Conservation (phyloP, 2,113 vertebrate species). For the Poeciliopsis retropinna region DNA sequence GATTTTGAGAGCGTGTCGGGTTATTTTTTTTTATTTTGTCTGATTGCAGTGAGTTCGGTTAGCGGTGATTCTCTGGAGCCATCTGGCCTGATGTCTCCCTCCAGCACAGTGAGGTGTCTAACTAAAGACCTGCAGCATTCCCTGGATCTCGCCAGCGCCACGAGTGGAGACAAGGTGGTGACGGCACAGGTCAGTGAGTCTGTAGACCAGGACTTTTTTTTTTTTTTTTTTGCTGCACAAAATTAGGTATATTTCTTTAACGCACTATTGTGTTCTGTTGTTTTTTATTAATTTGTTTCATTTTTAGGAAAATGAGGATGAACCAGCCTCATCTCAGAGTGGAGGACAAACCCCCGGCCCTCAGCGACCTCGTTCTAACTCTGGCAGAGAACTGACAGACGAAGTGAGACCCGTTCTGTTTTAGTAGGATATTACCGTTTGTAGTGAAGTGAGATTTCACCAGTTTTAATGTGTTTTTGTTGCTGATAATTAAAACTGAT, state of each 20-base stretch:
- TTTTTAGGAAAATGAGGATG: slow-evolving; percentile 92
- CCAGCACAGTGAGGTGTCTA: slow-evolving; percentile 82
- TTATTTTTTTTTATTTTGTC: slow-evolving; percentile 11
- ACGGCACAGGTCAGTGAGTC: slow-evolving; percentile 89
- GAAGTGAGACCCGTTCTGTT: slow-evolving; percentile 81
- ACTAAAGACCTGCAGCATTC: slow-evolving; percentile 94
- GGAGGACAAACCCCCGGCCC: slow-evolving; percentile 86
- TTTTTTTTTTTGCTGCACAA: neutral
- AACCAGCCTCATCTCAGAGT: slow-evolving; percentile 73
- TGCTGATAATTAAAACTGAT: too few relatives aligned
- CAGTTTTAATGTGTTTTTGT: too few relatives aligned
- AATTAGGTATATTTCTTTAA: neutral
- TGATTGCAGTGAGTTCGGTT: slow-evolving; percentile 60
- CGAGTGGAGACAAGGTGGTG: slow-evolving; percentile 96
- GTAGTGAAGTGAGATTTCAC: neutral
- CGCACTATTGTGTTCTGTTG: neutral
- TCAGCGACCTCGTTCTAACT: slow-evolving; percentile 95
- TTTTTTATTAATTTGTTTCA: slow-evolving; percentile 9
- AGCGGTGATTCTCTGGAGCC: slow-evolving; percentile 66
- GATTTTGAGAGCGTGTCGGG: neutral
- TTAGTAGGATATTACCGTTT: neutral
- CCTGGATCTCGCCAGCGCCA: slow-evolving; percentile 96
- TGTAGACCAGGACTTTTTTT: neutral
- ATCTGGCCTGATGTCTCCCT: slow-evolving; percentile 86
- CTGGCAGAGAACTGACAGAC: slow-evolving; percentile 96